phyloP scores from a whole-genome alignment of 1,140 invertebrate genomes.

The Eumaeus atala region DNA sequence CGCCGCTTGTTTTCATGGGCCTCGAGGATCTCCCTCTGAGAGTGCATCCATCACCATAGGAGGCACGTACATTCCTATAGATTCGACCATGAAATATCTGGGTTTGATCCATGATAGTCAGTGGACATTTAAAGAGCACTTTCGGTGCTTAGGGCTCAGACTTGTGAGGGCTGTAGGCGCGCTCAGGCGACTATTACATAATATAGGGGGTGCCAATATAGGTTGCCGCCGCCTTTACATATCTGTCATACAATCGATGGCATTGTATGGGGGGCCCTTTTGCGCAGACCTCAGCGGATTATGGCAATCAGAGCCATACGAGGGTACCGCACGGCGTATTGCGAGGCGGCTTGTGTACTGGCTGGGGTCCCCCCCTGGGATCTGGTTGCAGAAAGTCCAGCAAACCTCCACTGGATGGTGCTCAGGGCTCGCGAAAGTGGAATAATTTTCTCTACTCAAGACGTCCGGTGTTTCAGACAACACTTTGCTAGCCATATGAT shows the following conservation, averaged over 20 bases:
- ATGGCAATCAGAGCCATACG: not conserved
- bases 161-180: too few species aligned
- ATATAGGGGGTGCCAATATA: too few species aligned
- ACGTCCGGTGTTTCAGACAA: not conserved
- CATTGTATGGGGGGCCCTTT: too few species aligned
- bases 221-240: too few species aligned
- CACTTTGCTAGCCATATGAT: not conserved
- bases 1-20: not conserved
- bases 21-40: not conserved
- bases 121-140: too few species aligned
- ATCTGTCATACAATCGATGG: too few species aligned
- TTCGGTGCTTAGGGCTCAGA: too few species aligned
- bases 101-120: not conserved
- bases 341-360: not conserved
- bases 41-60: not conserved
- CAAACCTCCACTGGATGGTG: not conserved
- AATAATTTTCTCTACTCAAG: not conserved
- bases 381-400: not conserved
- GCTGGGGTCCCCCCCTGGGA: too few species aligned
- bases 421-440: not conserved
- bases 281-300: not conserved
- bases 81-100: slow-evolving; percentile 1
- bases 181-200: too few species aligned
- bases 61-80: not conserved
- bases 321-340: not conserved